These are phyloP conservation scores for Pseudois nayaur DNA, from an alignment of 2,113 vertebrate genomes.

Conservation along the genomic window DNA sequence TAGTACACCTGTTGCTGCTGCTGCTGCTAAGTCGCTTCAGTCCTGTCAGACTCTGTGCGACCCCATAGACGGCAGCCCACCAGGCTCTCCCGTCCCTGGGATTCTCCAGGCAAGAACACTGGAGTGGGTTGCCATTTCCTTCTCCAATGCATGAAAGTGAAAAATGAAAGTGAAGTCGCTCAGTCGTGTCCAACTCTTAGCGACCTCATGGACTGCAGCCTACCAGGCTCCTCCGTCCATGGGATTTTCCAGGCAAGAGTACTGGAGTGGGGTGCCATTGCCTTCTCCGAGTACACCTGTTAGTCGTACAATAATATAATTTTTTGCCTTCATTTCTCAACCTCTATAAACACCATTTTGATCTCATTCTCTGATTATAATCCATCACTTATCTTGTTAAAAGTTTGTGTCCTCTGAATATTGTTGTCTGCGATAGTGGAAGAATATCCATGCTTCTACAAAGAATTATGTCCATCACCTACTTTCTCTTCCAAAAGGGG, in stretches of 20 bases:
- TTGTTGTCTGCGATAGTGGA: background rate
- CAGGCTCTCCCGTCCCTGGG: no score
- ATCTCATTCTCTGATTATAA: background rate
- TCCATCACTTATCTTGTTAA: background rate
- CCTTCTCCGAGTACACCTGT: background rate
- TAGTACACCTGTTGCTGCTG: background rate
- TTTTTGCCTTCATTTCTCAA: background rate
- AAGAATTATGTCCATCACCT: background rate
- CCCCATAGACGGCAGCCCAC: no score
- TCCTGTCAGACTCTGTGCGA: no score
- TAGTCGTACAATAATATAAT: background rate
- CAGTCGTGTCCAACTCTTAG: fast-evolving
- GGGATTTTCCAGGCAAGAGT: no score
- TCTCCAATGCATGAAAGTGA: no score
- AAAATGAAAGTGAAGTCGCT: no score
- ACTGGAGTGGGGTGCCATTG: no score
- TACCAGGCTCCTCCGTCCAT: no score
- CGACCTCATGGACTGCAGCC: no score
- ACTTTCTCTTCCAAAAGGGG: background rate
- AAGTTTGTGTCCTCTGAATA: background rate
- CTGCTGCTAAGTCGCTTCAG: no score
- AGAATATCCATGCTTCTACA: background rate
- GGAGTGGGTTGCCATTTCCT: no score
- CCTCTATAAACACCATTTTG: background rate
- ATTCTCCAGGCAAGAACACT: no score